Conservation (phyloP, 2,797 vertebrate genomes). For the Danio choprae region DNA sequence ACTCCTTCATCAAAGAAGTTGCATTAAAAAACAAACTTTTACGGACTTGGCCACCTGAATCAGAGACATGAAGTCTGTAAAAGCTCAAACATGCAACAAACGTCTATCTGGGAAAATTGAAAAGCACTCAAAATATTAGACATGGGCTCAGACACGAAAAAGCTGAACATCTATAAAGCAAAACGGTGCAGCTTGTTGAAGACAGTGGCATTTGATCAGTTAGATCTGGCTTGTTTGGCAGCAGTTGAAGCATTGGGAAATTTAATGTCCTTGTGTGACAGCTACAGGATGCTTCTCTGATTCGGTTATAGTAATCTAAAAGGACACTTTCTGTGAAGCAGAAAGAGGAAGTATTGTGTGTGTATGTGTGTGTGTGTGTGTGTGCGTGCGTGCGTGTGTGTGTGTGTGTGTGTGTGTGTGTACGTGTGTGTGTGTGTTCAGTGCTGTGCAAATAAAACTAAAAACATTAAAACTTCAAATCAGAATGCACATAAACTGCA, state of each 20-base stretch:
- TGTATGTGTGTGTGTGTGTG: neutral
- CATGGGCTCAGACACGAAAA: conserved; percentile 8
- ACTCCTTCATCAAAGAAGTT: neutral
- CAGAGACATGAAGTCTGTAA: too few relatives aligned
- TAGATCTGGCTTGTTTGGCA: conserved; percentile 2
- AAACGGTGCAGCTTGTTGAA: neutral
- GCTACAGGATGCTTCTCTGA: conserved; percentile 34
- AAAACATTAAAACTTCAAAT: neutral
- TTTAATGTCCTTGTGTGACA: conserved; percentile 2
- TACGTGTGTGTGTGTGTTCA: neutral
- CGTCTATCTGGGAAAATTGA: conserved; percentile 18
- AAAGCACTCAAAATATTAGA: conserved; percentile 44
- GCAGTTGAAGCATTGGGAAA: neutral
- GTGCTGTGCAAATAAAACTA: neutral
- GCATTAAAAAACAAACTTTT: conserved; percentile 15
- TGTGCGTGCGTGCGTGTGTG: neutral
- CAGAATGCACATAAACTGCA: conserved; percentile 3
- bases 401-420: neutral
- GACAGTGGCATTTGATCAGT: conserved; percentile 10
- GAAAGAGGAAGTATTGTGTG: neutral
- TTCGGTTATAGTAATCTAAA: conserved; percentile 34
- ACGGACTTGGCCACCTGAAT: neutral
- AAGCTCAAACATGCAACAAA: too few relatives aligned
- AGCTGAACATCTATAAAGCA: neutral
- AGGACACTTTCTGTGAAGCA: conserved; percentile 26